Evolutionary conservation across 2,113 vertebrate species (phyloP), one percentile per base, ranked within the genome.

Genomic region (Chloropsis hardwickii): DNA sequence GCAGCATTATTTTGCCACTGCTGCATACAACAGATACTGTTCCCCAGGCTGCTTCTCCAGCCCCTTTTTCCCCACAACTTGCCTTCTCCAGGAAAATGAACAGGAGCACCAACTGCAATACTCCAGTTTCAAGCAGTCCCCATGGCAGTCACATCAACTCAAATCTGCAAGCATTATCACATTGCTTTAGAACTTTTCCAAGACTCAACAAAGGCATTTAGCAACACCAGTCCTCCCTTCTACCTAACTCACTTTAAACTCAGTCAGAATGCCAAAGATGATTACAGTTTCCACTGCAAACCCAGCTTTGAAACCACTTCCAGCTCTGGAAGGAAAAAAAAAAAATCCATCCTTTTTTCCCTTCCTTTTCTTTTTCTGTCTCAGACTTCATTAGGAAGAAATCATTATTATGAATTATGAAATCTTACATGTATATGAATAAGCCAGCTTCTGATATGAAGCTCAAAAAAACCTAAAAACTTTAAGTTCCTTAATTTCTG

Each of bases 31-130:
- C 42, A 72, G 23, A 77, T 39, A 54, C 2, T n/a, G 14, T 15
- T 95, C 56, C 54, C 47, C 27, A 62, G 60, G 39, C 51, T 90
- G 79, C 67, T 93, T 80, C 58, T 48, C 70, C 45, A 88, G 79
- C 64, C 58, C 21, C n/a, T 67, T 56, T 56, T 66, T 81, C 22
- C 65, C 80, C 62, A 31, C 40, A 72, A 18, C 24, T 27, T 76
- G 33, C 37, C 31, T 88, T 57, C 48, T 42, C 53, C 24, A 78
- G 37, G 6, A 31, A 8, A 61, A 35, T 8, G 50, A 80, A 90
- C 72, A 86, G 51, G 9, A 84, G 42, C 17, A 53, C 19, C 6
- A 4, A 56, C 25, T 79, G 37, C 50, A 83, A 72, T 17, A 12
- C 10, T 24, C 35, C 27, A 33, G 18, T 61, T 85, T 51, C 81